A percentile compares a stretch with the other conserved stretches of the same genome.
These are phyloP conservation scores for Laodelphax striatellus DNA, from an alignment of 1,140 invertebrate species.

Conservation along the genomic window DNA sequence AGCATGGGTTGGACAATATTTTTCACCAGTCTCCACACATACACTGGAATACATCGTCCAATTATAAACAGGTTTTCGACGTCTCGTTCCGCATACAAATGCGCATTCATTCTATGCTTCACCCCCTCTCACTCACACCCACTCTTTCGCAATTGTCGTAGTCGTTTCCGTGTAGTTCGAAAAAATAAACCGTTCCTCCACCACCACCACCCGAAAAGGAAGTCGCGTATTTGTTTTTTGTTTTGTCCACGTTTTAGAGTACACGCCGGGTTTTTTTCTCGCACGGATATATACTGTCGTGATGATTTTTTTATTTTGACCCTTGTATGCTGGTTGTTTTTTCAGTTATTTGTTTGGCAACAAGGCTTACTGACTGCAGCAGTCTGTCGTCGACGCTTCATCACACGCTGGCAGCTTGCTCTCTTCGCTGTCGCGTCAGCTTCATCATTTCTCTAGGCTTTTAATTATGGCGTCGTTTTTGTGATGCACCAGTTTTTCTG, in stretches of 20 bases:
- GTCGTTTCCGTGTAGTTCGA: too few relatives aligned
- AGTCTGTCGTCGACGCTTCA: too few relatives aligned
- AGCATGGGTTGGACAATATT: too few relatives aligned
- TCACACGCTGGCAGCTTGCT: neutral
- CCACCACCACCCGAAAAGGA: neutral
- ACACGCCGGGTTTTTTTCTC: too few relatives aligned
- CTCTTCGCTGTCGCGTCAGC: neutral
- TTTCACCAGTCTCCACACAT: too few relatives aligned
- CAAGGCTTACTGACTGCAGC: too few relatives aligned
- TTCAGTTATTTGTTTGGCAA: too few relatives aligned
- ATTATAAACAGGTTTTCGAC: slow-evolving; percentile 9
- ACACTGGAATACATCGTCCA: neutral
- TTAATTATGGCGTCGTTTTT: neutral
- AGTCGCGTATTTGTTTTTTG: slow-evolving; percentile 8
- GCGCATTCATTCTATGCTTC: slow-evolving; percentile 4
- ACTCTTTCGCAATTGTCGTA: too few relatives aligned
- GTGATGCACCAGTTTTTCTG: neutral
- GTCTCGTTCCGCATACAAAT: slow-evolving; percentile 5
- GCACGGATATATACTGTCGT: neutral
- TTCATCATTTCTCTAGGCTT: neutral
- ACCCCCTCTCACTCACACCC: too few relatives aligned
- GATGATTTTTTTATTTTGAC: slow-evolving; percentile 13
- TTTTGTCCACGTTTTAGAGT: slow-evolving; percentile 1
- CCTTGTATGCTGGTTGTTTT: neutral
- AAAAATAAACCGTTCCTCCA: too few relatives aligned